phyloP scores from a whole-genome alignment of 2,113 vertebrate genomes.

The Morone saxatilis region DNA sequence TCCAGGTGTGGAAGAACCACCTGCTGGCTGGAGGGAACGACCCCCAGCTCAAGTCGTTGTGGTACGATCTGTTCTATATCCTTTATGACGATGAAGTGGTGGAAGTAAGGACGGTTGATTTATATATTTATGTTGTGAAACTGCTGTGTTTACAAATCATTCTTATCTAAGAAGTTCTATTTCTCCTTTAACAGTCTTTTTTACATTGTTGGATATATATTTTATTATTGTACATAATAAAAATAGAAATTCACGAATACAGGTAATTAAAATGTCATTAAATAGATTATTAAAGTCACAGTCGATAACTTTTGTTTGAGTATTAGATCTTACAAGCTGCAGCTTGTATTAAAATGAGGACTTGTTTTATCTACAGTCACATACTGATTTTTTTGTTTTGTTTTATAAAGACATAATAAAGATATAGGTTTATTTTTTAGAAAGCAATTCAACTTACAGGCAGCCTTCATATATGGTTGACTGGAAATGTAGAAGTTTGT shows the following conservation, averaged over 20 bases:
- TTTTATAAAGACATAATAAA: neutral
- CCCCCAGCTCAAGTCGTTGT: slow-evolving; percentile 94
- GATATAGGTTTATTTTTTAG: neutral
- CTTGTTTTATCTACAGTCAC: too few relatives aligned
- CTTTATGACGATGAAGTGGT: slow-evolving; percentile 79
- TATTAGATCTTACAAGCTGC: too few relatives aligned
- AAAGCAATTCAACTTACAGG: neutral
- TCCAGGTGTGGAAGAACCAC: slow-evolving; percentile 97
- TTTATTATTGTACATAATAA: neutral
- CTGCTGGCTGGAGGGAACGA: slow-evolving; percentile 93
- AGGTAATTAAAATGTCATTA: neutral
- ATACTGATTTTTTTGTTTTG: neutral
- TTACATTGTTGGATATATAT: neutral
- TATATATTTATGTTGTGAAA: neutral
- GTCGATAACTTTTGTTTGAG: too few relatives aligned
- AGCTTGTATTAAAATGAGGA: neutral
- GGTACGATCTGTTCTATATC: slow-evolving; percentile 99
- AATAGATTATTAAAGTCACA: neutral
- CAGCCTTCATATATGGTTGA: neutral
- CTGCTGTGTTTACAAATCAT: neutral
- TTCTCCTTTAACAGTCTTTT: neutral
- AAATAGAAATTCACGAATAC: too few relatives aligned
- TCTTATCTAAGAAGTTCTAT: neutral
- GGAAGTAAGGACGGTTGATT: neutral
- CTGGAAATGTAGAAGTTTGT: too few relatives aligned